Evolutionary conservation across 1,140 invertebrate genomes (phyloP), one percentile per base, ranked within the genome.

Genomic region (Eumaeus atala): DNA sequence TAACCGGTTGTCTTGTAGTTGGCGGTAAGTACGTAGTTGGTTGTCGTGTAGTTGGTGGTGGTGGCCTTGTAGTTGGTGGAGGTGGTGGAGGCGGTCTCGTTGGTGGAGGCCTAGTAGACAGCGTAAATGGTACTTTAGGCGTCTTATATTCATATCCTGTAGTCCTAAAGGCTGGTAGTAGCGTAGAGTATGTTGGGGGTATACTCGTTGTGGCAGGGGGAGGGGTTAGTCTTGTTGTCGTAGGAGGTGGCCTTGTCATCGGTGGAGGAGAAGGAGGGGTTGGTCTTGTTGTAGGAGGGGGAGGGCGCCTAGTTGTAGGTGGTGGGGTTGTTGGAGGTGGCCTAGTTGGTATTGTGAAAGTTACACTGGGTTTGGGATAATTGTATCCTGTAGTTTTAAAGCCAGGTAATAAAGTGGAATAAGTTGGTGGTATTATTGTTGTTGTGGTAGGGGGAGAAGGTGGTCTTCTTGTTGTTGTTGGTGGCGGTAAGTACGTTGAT

Each of bases 81-180:
- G 55, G 33, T 11, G 62, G 63, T 37, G 59, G 56, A n/a, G 53
- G 55, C 9, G 60, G 58, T 9, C 64, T 61, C 38, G 62, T 61
- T 1, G 59, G 57, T 8, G 62, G 51, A 11, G 58, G 58, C 10
- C 59, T 58, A 10, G 64, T 54, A 17, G 64, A 58, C 5, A 61
- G 16, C 35, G 62, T 53, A 18, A 65, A 67, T 0, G 70, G 64
- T 37, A 62, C 59, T 1, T 44, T 40, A 11, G 69, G 69, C 6
- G 47, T 58, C n/a, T 62, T 18, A 44, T 72, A 72, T 10, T 61
- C 51, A 37, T 72, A 72, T 9, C 67, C 62, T 7, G 58, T 60
- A 9, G 61, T 57, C 38, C 51, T 48, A 21, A 33, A 35, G 34
- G 33, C 12, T 33, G 28, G 33, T 37, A 18, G 14, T 17, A 16